Conservation (phyloP, 2,797 vertebrate species). For the Lagorchestes hirsutus region DNA sequence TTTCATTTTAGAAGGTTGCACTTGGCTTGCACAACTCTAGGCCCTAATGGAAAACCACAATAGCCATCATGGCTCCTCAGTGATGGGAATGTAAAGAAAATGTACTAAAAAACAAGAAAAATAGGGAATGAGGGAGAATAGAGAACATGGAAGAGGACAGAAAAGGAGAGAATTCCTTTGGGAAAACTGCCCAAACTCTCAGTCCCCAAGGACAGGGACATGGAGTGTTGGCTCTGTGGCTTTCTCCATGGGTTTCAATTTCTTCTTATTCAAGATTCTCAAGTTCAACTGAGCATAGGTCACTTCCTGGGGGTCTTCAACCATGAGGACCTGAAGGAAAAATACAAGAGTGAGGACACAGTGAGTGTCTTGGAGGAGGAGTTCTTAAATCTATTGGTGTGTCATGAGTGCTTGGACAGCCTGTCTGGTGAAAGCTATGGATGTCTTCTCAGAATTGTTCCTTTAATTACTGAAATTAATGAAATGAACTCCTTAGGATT, state of each 20-base stretch:
- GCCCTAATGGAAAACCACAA: no score
- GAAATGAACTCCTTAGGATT: no score
- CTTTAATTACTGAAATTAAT: no score
- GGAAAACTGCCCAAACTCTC: background rate
- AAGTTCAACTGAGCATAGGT: background rate
- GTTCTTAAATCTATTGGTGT: no score
- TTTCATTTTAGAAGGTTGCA: no score
- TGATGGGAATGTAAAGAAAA: background rate
- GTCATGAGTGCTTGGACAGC: no score
- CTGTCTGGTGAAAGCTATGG: no score
- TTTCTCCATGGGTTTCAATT: rapidly evolving
- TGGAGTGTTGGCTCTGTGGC: background rate
- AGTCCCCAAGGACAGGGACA: background rate
- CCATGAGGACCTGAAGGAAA: background rate
- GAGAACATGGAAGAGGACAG: background rate
- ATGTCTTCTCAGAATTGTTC: no score
- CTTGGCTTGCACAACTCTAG: no score
- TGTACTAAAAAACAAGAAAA: background rate
- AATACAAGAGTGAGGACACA: background rate
- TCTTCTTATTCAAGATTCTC: background rate
- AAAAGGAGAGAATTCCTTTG: background rate
- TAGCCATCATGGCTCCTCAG: background rate
- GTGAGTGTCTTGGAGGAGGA: background rate
- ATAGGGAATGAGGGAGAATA: background rate
- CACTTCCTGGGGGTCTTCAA: background rate